phyloP scores from a whole-genome alignment of 2,113 vertebrate genomes.

The Alaudala cheleensis region DNA sequence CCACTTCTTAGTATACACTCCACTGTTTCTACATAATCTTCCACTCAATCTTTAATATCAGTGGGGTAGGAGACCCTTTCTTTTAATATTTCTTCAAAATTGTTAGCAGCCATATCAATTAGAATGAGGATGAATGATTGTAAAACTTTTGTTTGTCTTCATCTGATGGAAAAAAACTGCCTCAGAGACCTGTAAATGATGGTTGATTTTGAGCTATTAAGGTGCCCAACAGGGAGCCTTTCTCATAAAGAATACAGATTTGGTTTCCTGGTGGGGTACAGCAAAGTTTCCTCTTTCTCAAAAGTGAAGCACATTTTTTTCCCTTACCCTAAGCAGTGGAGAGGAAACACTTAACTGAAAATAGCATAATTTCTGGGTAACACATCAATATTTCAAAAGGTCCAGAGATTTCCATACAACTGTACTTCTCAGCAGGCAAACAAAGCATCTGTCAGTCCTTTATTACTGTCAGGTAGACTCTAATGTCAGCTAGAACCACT shows the following conservation, averaged over 20 bases:
- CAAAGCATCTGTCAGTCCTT: not conserved
- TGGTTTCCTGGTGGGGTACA: not conserved
- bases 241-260: not conserved
- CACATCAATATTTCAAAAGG: not conserved
- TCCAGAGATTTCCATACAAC: not conserved
- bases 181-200: not conserved
- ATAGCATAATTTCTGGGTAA: not conserved
- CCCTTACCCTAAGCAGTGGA: not conserved
- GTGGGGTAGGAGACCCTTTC: not conserved
- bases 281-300: not conserved
- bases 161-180: not conserved
- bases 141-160: not conserved
- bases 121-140: not conserved
- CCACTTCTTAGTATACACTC: not conserved
- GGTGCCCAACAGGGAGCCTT: not conserved
- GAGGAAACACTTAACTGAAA: not conserved
- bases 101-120: not conserved
- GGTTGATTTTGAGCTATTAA: not conserved
- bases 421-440: not conserved
- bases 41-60: not conserved
- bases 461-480: not conserved
- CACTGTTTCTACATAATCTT: not conserved
- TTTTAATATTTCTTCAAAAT: not conserved
- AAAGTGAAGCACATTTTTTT: not conserved
- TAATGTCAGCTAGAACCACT: not conserved